Conservation (phyloP, 2,113 vertebrate species). For the Glaucidium brasilianum region DNA sequence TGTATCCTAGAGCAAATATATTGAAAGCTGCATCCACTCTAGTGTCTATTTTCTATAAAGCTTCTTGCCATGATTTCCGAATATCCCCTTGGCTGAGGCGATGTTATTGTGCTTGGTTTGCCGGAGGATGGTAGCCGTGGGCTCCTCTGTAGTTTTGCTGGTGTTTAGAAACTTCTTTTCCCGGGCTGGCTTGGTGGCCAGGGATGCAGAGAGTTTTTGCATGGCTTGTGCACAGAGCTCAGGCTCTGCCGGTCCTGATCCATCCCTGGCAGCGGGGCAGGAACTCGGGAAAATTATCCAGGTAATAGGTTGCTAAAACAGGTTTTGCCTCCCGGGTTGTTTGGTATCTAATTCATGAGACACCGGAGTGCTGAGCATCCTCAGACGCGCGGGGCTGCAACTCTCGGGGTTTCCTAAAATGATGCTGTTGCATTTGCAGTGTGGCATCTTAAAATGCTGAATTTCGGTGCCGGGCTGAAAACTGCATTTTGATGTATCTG, state of each 20-base stretch:
- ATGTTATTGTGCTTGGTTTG: accelerated
- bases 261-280: neutral
- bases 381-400: neutral
- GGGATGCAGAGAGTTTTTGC: neutral
- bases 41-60: neutral
- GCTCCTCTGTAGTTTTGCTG: neutral
- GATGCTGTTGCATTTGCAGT: accelerated
- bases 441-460: accelerated
- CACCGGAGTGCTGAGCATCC: neutral
- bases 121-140: neutral
- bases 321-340: accelerated
- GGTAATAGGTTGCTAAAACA: neutral
- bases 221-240: neutral
- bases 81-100: neutral
- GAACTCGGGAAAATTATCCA: neutral
- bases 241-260: neutral
- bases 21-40: neutral
- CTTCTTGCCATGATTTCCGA: neutral
- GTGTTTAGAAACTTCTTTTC: neutral
- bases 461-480: accelerated
- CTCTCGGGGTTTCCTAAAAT: accelerated
- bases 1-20: slow-evolving; percentile 53
- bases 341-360: neutral
- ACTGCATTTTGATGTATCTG: accelerated
- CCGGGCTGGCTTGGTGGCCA: neutral